These are phyloP conservation scores for Leptura quadrifasciata DNA, from an alignment of 2,888 invertebrate species.

Conservation along the genomic window DNA sequence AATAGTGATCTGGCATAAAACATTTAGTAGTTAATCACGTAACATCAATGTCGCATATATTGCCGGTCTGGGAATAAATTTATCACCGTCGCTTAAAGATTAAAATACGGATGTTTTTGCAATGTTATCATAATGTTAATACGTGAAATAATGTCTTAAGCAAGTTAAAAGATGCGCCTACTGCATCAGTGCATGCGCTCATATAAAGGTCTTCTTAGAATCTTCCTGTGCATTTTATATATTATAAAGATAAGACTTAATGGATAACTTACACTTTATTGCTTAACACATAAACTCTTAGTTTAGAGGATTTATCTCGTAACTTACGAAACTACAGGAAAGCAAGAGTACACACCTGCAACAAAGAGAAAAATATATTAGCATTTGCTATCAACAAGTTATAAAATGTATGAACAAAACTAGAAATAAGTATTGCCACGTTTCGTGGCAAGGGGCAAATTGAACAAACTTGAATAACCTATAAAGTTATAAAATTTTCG, in stretches of 20 bases:
- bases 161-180: slow-evolving; percentile 45
- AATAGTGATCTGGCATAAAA: neutral
- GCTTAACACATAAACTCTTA: slow-evolving; percentile 29
- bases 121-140: slow-evolving; percentile 43
- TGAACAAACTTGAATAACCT: too few relatives aligned
- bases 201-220: slow-evolving; percentile 46
- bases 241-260: slow-evolving; percentile 43
- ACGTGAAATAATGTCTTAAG: slow-evolving; percentile 48
- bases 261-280: slow-evolving; percentile 46
- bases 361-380: slow-evolving; percentile 47
- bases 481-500: too few relatives aligned
- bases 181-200: slow-evolving; percentile 16
- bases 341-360: slow-evolving; percentile 52
- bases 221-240: slow-evolving; percentile 44
- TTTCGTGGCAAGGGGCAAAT: neutral
- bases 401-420: neutral
- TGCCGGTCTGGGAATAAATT: slow-evolving; percentile 7
- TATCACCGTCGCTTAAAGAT: slow-evolving; percentile 11
- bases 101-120: slow-evolving; percentile 39
- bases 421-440: neutral
- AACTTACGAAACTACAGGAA: slow-evolving; percentile 31
- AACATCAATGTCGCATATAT: neutral
- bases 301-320: slow-evolving; percentile 39
- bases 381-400: neutral
- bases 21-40: neutral